phyloP scores from a whole-genome alignment of 2,797 vertebrate species.

The Eupleurogrammus muticus region DNA sequence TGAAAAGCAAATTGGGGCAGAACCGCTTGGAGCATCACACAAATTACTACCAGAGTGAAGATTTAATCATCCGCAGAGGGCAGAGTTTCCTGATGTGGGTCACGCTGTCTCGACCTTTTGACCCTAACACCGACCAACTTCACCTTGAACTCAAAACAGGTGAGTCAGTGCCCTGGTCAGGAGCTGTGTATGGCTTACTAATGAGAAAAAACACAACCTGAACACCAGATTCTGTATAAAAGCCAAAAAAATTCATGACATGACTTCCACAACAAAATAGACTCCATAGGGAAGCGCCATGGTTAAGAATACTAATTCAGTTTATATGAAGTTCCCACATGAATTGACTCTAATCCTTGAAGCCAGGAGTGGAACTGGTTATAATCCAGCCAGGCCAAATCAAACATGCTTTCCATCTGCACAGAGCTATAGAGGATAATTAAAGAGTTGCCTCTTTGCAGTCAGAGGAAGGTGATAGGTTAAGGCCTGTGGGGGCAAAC shows the following conservation, averaged over 20 bases:
- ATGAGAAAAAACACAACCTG: not conserved
- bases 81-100: conserved; percentile 87
- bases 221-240: not conserved
- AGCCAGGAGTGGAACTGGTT: conserved; percentile 18
- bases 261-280: not conserved
- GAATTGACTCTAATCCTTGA: conserved; percentile 1
- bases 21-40: conserved; percentile 88
- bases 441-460: conserved; percentile 7
- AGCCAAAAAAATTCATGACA: not conserved
- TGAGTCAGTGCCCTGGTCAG: conserved; percentile 56
- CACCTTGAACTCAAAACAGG: conserved; percentile 86
- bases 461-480: conserved; percentile 10
- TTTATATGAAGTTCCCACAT: not conserved
- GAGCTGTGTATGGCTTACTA: not conserved
- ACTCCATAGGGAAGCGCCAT: not conserved
- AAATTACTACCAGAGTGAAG: conserved; percentile 81
- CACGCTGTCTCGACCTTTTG: conserved; percentile 81
- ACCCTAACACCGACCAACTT: conserved; percentile 79
- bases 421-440: conserved; percentile 28
- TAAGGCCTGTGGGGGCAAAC: conserved; percentile 1
- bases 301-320: not conserved
- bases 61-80: conserved; percentile 88
- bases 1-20: conserved; percentile 75
- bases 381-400: conserved; percentile 1
- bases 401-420: not conserved